phyloP scores from a whole-genome alignment of 2,888 invertebrate species.

The Dugesia japonica region DNA sequence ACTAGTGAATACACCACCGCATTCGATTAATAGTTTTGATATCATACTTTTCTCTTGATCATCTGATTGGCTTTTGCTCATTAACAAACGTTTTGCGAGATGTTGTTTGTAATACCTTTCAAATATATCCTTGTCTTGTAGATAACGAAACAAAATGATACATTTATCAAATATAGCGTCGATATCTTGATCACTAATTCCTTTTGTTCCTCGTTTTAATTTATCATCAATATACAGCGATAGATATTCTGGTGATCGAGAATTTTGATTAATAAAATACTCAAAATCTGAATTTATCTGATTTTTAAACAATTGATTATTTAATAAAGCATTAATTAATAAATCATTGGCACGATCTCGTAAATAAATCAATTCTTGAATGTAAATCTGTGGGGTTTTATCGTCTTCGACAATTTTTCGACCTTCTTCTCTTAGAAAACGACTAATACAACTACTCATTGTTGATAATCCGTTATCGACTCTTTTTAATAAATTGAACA shows the following conservation, averaged over 20 bases:
- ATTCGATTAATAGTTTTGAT: slow-evolving; percentile 94
- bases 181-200: slow-evolving; percentile 94
- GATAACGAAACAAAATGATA: slow-evolving; percentile 94
- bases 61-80: slow-evolving; percentile 94
- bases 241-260: slow-evolving; percentile 88
- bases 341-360: slow-evolving; percentile 96
- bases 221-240: slow-evolving; percentile 98
- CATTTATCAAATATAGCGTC: slow-evolving; percentile 92
- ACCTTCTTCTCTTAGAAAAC: slow-evolving; percentile 82
- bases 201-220: slow-evolving; percentile 91
- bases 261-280: slow-evolving; percentile 86
- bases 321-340: slow-evolving; percentile 81
- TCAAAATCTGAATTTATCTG: slow-evolving; percentile 96
- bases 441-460: slow-evolving; percentile 75
- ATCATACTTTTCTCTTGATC: slow-evolving; percentile 97
- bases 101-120: slow-evolving; percentile 99
- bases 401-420: slow-evolving; percentile 75
- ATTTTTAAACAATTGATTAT: slow-evolving; percentile 92
- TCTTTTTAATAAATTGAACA: slow-evolving; percentile 86
- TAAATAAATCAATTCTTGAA: slow-evolving; percentile 71
- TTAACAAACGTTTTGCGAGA: slow-evolving; percentile 80
- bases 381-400: slow-evolving; percentile 38
- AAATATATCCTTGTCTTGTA: slow-evolving; percentile 97
- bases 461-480: slow-evolving; percentile 80
- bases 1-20: slow-evolving; percentile 98